Percentiles rank a stretch among this genome's conserved stretches.
Conservation (phyloP, 2,888 invertebrate genomes). For the Stenolophus ochropezus region DNA sequence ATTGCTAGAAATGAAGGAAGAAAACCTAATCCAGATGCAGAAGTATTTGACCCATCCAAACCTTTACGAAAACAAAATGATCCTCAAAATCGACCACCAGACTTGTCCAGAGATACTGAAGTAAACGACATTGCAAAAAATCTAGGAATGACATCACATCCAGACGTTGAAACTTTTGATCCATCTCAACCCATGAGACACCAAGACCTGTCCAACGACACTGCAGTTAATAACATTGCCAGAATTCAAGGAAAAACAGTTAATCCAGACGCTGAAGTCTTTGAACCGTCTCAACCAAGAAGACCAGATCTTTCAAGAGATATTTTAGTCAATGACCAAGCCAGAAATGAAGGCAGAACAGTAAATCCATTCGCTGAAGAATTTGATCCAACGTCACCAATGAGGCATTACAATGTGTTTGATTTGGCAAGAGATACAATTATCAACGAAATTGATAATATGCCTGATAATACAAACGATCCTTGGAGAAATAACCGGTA, state of each 20-base stretch:
- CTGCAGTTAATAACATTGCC: constrained; percentile 67
- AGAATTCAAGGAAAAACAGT: constrained; percentile 60
- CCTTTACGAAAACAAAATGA: too few relatives aligned
- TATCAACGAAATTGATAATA: constrained; percentile 60
- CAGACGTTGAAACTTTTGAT: constrained; percentile 33
- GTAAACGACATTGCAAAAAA: constrained; percentile 62
- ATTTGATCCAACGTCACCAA: constrained; percentile 12
- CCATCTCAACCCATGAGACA: constrained; percentile 40
- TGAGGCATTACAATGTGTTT: not conserved
- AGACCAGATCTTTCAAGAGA: constrained; percentile 66
- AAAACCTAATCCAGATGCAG: constrained; percentile 58
- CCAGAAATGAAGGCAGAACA: constrained; percentile 63
- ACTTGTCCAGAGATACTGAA: constrained; percentile 64
- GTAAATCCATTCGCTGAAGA: constrained; percentile 56
- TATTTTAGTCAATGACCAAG: constrained; percentile 67
- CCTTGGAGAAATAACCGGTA: too few relatives aligned
- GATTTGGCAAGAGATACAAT: constrained; percentile 64
- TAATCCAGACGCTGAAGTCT: constrained; percentile 46
- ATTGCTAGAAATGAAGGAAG: constrained; percentile 64
- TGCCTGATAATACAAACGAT: too few relatives aligned
- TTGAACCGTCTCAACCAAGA: constrained; percentile 40
- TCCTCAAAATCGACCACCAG: too few relatives aligned
- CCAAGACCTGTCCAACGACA: constrained; percentile 67
- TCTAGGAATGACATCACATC: not conserved
- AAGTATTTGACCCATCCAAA: constrained; percentile 43